phyloP scores from a whole-genome alignment of 2,113 vertebrate genomes.

The Rhinogobius similis region DNA sequence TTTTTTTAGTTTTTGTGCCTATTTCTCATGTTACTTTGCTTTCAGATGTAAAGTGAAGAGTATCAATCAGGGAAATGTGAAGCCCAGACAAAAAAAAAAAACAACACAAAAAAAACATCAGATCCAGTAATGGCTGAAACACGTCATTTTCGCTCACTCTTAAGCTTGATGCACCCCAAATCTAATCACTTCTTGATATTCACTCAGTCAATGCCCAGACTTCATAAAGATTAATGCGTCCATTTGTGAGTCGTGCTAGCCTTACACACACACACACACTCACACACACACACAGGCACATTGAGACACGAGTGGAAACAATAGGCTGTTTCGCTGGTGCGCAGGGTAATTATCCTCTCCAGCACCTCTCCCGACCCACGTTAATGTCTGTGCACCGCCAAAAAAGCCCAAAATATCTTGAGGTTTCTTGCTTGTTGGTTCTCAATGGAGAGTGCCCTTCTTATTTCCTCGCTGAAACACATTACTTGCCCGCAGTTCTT shows the following conservation, averaged over 20 bases:
- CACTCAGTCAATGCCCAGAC: conserved; percentile 7
- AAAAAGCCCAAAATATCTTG: conserved; percentile 13
- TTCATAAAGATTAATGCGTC: conserved; percentile 13
- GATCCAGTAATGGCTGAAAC: conserved; percentile 11
- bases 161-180: conserved; percentile 14
- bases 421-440: conserved; percentile 33
- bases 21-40: neutral
- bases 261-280: neutral
- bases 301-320: conserved; percentile 7
- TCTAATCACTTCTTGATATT: conserved; percentile 9
- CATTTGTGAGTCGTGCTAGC: neutral
- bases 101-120: neutral
- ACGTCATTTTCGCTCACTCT: conserved; percentile 12
- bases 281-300: neutral
- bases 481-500: conserved; percentile 24
- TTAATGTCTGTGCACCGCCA: conserved; percentile 25
- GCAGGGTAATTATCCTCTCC: conserved; percentile 27
- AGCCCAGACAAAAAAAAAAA: neutral
- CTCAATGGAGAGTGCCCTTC: conserved; percentile 38
- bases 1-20: neutral
- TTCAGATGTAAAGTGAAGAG: conserved; percentile 1
- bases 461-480: conserved; percentile 45
- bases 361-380: conserved; percentile 26
- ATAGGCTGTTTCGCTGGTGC: conserved; percentile 8
- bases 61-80: conserved; percentile 2